These are phyloP conservation scores for Melanogrammus aeglefinus DNA, from an alignment of 2,797 vertebrate species.

Conservation along the genomic window DNA sequence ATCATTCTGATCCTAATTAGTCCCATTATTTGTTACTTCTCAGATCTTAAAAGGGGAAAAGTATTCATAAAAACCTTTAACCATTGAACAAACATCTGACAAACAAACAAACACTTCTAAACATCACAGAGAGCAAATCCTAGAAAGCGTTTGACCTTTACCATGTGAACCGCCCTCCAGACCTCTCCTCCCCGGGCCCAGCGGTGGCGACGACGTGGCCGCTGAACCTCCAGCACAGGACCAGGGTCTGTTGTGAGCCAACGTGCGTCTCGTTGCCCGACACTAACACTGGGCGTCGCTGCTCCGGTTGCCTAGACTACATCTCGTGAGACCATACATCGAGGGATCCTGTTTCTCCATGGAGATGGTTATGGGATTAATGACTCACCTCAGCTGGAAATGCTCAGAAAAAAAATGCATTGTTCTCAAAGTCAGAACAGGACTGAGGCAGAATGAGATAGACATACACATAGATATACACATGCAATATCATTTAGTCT, in stretches of 20 bases:
- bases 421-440: no score
- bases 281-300: neutral
- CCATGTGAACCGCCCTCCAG: neutral
- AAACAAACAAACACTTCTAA: neutral
- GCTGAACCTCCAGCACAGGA: neutral
- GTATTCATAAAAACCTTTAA: no score
- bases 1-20: no score
- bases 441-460: no score
- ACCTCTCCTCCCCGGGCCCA: neutral
- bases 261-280: neutral
- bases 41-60: no score
- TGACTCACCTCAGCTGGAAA: neutral
- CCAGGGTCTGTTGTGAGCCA: neutral
- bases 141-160: neutral
- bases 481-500: neutral
- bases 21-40: no score
- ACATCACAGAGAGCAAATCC: neutral
- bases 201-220: neutral
- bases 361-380: neutral
- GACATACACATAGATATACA: neutral
- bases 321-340: neutral
- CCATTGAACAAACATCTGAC: no score
- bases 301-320: neutral
- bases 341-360: neutral
- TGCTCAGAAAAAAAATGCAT: no score